Percentiles rank a stretch among this genome's conserved stretches.
Evolutionary conservation across 2,113 vertebrate species (phyloP).

Genomic region (Macrotus californicus): DNA sequence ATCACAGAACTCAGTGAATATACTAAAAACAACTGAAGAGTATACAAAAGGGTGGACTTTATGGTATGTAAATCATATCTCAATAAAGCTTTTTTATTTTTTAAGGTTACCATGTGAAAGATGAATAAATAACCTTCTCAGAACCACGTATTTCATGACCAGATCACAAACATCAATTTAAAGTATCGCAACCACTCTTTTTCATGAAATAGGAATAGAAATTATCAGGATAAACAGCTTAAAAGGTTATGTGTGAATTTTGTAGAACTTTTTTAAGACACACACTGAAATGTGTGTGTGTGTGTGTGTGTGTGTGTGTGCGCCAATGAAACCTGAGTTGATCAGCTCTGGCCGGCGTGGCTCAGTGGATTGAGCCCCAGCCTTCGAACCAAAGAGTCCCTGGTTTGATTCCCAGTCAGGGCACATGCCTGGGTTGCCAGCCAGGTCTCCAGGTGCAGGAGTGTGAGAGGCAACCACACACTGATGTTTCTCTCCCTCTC

Average conservation of each 20-base stretch:
- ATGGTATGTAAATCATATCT: not conserved
- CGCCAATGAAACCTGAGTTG: not conserved
- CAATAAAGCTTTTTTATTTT: not conserved
- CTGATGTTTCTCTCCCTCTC: no score
- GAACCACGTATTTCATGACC: not conserved
- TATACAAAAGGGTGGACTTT: not conserved
- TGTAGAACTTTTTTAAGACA: not conserved
- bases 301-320: not conserved
- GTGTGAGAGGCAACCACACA: no score
- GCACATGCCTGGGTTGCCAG: no score
- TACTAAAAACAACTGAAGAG: not conserved
- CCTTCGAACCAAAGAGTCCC: no score
- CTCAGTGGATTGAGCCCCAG: no score
- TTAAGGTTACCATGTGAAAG: not conserved
- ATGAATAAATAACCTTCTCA: not conserved
- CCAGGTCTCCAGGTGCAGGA: no score
- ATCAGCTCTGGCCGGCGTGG: no score
- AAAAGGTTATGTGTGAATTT: not conserved
- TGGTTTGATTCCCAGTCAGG: no score
- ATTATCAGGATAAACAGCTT: not conserved
- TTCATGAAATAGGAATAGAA: not conserved
- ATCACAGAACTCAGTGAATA: not conserved
- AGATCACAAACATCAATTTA: not conserved
- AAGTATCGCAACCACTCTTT: not conserved
- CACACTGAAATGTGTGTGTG: not conserved